Evolutionary conservation across 2,888 invertebrate species (phyloP).

Genomic region (Rhagonycha lutea): DNA sequence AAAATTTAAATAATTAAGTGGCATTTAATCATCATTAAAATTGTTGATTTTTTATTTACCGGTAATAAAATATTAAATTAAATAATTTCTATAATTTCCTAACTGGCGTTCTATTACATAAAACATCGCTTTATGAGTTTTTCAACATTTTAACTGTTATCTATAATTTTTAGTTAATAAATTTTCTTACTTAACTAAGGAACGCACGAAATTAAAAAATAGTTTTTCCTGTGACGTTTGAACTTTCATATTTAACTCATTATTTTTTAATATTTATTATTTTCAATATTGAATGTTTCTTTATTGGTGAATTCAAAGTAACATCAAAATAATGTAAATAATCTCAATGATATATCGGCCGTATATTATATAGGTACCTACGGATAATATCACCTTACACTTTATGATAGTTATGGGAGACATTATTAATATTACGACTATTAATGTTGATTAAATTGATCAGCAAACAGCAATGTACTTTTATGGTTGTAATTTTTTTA

Average conservation of each 20-base stretch:
- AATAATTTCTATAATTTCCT: background rate
- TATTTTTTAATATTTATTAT: too few relatives aligned
- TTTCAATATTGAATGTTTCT: background rate
- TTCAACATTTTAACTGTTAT: background rate
- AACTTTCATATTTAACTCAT: too few relatives aligned
- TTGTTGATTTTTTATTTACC: background rate
- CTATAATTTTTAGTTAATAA: background rate
- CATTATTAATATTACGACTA: constrained; percentile 51
- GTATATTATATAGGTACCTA: constrained; percentile 38
- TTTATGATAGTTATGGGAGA: constrained; percentile 51
- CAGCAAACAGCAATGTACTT: constrained; percentile 35
- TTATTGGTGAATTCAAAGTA: background rate
- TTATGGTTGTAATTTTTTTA: constrained; percentile 26
- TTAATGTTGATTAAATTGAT: constrained; percentile 49
- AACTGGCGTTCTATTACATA: background rate
- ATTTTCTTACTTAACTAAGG: background rate
- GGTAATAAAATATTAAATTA: background rate
- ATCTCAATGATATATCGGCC: background rate
- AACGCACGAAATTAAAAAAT: background rate
- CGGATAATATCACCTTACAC: constrained; percentile 54
- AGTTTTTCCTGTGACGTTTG: background rate
- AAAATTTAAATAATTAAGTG: background rate
- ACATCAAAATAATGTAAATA: background rate
- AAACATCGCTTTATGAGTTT: background rate
- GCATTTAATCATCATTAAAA: background rate